Evolutionary conservation across 2,888 invertebrate species (phyloP).

Genomic region (Diarsia rubi): DNA sequence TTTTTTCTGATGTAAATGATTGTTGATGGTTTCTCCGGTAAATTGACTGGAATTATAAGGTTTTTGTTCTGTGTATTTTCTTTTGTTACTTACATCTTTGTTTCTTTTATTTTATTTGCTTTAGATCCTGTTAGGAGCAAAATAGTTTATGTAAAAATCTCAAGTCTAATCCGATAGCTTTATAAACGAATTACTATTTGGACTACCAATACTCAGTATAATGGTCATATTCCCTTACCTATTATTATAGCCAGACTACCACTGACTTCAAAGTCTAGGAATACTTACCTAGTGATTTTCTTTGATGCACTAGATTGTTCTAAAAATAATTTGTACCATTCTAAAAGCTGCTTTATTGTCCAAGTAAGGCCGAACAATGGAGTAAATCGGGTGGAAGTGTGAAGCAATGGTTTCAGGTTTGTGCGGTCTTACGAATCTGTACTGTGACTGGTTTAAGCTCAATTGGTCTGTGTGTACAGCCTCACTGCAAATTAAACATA

Average conservation of each 20-base stretch:
- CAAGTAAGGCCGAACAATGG: background rate
- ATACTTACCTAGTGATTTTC: background rate
- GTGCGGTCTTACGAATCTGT: background rate
- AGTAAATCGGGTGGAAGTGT: background rate
- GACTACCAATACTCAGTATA: background rate
- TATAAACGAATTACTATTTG: background rate
- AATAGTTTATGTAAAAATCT: background rate
- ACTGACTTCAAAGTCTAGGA: background rate
- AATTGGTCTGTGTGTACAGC: background rate
- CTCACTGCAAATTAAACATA: background rate
- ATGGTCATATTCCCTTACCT: background rate
- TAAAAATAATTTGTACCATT: background rate
- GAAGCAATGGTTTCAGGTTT: background rate
- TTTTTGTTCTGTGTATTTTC: background rate
- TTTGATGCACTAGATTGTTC: background rate
- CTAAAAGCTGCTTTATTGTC: background rate
- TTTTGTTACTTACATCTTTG: background rate
- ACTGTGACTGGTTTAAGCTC: background rate
- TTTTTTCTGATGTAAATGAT: background rate
- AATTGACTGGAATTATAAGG: background rate
- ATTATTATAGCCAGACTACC: background rate
- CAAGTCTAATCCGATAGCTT: background rate
- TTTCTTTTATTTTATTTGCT: background rate
- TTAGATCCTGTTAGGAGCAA: background rate
- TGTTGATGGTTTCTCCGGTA: constrained; percentile 7